A percentile compares a stretch with the other conserved stretches of the same genome.
Conservation (phyloP, 2,797 vertebrate species). For the Basileuterus tristriatus region DNA sequence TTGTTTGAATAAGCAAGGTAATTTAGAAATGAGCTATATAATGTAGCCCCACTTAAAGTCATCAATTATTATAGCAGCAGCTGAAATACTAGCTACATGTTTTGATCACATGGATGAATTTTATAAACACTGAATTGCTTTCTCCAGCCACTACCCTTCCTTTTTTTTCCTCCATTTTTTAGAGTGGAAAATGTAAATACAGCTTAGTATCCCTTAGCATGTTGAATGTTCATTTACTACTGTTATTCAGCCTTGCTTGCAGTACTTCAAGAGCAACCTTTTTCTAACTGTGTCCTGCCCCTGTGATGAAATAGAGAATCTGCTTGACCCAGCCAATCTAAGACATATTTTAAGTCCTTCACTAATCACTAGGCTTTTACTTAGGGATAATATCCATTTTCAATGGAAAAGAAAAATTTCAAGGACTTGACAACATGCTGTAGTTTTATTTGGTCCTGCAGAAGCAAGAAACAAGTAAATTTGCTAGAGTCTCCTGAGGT, state of each 20-base stretch:
- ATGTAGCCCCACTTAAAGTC: background rate
- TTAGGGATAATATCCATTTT: background rate
- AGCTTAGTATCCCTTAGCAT: background rate
- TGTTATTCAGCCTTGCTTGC: background rate
- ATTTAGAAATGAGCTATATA: slow-evolving; percentile 20
- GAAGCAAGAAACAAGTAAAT: background rate
- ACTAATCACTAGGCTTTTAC: background rate
- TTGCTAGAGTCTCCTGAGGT: background rate
- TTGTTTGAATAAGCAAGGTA: slow-evolving; percentile 26
- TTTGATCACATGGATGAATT: background rate
- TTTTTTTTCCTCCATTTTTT: background rate
- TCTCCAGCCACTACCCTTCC: background rate
- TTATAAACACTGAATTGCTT: background rate
- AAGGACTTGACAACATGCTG: background rate
- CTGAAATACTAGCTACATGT: background rate
- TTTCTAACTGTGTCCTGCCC: background rate
- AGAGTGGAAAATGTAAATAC: background rate
- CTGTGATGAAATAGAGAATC: background rate
- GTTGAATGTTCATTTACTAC: background rate
- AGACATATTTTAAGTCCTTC: background rate
- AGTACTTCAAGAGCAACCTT: background rate
- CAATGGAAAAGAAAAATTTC: background rate
- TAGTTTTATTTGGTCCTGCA: background rate
- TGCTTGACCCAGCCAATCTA: background rate
- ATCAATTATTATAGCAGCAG: background rate